A percentile compares a stretch with the other conserved stretches of the same genome.
phyloP scores from a whole-genome alignment of 2,113 vertebrate genomes.

The Edolisoma coerulescens region DNA sequence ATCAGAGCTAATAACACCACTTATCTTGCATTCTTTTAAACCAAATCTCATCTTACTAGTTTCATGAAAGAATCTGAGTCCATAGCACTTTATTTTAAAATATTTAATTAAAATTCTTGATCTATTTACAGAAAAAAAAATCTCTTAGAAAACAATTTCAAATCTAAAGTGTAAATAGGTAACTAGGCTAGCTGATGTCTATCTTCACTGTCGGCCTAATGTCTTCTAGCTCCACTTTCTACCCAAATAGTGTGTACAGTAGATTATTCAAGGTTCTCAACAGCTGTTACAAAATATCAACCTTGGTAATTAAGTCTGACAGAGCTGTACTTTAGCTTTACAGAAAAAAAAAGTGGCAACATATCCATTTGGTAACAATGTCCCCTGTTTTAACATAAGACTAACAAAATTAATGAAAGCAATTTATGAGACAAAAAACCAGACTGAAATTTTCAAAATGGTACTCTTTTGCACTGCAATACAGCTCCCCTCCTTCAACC shows the following conservation, averaged over 20 bases:
- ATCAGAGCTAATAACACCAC: not conserved
- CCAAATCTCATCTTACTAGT: not conserved
- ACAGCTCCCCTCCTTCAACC: not conserved
- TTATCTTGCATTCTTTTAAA: not conserved
- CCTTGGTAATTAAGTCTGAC: slow-evolving; percentile 58
- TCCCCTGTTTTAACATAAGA: not conserved
- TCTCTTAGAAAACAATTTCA: not conserved
- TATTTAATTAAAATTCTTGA: not conserved
- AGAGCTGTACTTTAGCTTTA: slow-evolving; percentile 35
- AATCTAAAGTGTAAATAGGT: not conserved
- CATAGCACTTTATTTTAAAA: not conserved
- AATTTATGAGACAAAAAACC: accelerated
- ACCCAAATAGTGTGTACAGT: not conserved
- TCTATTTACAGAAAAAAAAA: not conserved
- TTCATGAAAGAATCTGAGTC: not conserved
- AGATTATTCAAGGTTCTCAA: slow-evolving; percentile 34
- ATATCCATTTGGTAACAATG: not conserved
- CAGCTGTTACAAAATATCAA: slow-evolving; percentile 65
- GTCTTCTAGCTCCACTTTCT: not conserved
- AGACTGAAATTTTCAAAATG: not conserved
- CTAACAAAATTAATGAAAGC: not conserved
- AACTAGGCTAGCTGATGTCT: not conserved
- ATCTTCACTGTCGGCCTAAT: not conserved
- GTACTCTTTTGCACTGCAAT: not conserved
- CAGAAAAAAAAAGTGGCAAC: slow-evolving; percentile 12